Conservation (phyloP, 2,888 invertebrate species). For the Platypus cylindrus region DNA sequence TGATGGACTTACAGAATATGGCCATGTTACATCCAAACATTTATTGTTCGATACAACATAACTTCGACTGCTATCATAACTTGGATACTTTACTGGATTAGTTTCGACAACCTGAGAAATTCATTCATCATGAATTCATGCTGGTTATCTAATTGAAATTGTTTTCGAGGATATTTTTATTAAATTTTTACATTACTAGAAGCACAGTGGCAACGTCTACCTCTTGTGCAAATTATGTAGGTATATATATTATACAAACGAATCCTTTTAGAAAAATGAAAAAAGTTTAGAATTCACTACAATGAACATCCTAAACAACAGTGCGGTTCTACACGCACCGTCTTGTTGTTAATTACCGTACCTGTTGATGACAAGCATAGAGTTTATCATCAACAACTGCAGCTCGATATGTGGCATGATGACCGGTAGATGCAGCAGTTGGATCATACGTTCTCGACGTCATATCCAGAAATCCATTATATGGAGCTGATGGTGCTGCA, state of each 20-base stretch:
- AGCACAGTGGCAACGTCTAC: too few species aligned
- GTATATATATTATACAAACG: too few species aligned
- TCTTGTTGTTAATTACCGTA: too few species aligned
- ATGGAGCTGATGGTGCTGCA: slow-evolving; percentile 49
- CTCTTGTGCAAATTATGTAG: too few species aligned
- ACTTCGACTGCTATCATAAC: slow-evolving; percentile 44
- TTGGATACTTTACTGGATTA: slow-evolving; percentile 41
- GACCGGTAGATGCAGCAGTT: slow-evolving; percentile 30
- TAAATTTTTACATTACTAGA: too few species aligned
- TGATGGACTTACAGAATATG: slow-evolving; percentile 38
- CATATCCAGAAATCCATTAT: slow-evolving; percentile 75
- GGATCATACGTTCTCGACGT: slow-evolving; percentile 51
- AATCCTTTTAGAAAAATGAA: too few species aligned
- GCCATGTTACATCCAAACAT: slow-evolving; percentile 38
- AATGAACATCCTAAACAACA: too few species aligned
- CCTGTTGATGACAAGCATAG: slow-evolving; percentile 49
- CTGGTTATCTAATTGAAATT: too few species aligned
- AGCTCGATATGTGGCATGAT: slow-evolving; percentile 34
- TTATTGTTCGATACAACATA: slow-evolving; percentile 40
- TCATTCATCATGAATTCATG: too few species aligned
- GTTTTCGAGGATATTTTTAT: too few species aligned
- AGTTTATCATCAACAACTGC: slow-evolving; percentile 42
- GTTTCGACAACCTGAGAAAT: slow-evolving; percentile 36
- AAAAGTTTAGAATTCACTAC: too few species aligned
- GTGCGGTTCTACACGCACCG: too few species aligned